Evolutionary conservation across 2,888 invertebrate species (phyloP).

Genomic region (Cataglyphis rosenhaueri): DNA sequence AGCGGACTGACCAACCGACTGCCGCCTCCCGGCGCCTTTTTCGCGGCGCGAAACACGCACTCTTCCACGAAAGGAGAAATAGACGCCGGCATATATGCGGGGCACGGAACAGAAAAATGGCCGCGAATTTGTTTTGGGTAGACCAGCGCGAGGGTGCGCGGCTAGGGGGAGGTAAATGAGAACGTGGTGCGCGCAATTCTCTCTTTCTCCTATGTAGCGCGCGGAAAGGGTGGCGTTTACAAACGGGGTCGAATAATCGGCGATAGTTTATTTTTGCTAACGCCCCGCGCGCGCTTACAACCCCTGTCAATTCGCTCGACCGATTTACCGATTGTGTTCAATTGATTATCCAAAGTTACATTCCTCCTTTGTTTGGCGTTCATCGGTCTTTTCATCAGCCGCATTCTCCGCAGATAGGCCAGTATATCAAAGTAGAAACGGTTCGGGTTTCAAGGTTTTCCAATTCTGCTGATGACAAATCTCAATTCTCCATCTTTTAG

Average conservation of each 20-base stretch:
- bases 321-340: constrained; percentile 78
- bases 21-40: constrained; percentile 68
- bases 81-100: constrained; percentile 68
- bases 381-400: constrained; percentile 3
- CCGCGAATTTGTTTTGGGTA: constrained; percentile 78
- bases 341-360: constrained; percentile 74
- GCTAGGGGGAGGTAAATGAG: constrained; percentile 25
- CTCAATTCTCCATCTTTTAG: background rate
- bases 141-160: constrained; percentile 32
- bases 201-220: constrained; percentile 49
- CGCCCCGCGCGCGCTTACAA: constrained; percentile 27
- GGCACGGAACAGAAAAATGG: constrained; percentile 78
- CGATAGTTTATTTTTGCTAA: constrained; percentile 78
- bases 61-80: constrained; percentile 63
- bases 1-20: constrained; percentile 65
- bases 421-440: background rate
- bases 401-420: background rate
- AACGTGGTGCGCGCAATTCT: constrained; percentile 62
- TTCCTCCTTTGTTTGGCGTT: constrained; percentile 49
- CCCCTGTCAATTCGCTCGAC: constrained; percentile 62
- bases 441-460: background rate
- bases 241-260: constrained; percentile 66
- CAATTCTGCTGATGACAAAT: background rate
- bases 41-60: constrained; percentile 68
- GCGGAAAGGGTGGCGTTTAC: constrained; percentile 38